Conservation (phyloP, 92 coral and sea anemone species). For the Palythoa caribaeorum region DNA sequence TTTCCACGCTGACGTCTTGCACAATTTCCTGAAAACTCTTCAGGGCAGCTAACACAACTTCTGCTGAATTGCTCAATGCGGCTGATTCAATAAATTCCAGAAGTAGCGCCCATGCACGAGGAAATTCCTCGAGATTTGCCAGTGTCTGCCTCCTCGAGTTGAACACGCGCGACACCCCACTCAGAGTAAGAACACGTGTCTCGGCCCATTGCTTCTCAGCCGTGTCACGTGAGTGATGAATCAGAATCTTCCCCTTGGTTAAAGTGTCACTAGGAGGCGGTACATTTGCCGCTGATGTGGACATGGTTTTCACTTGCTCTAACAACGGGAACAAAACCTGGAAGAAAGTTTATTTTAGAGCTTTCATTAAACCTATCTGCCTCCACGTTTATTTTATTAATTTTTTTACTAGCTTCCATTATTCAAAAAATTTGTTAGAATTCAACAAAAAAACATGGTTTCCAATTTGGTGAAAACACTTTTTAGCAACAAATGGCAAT, state of each 20-base stretch:
- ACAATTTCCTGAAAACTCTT: slow-evolving; percentile 99
- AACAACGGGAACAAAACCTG: slow-evolving; percentile 95
- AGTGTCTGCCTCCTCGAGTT: slow-evolving; percentile 97
- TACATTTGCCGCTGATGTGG: slow-evolving; percentile 96
- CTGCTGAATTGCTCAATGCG: slow-evolving; percentile 96
- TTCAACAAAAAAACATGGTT: too few species aligned
- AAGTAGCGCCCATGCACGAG: slow-evolving; percentile 98
- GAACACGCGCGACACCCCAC: slow-evolving; percentile 99
- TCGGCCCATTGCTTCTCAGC: slow-evolving; percentile 99
- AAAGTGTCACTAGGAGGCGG: slow-evolving; percentile 96
- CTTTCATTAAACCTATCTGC: too few species aligned
- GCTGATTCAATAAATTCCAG: slow-evolving; percentile 97
- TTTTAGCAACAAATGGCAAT: too few species aligned
- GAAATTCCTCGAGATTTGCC: slow-evolving; percentile 96
- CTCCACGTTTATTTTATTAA: too few species aligned
- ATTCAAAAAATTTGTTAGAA: too few species aligned
- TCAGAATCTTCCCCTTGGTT: slow-evolving; percentile 90
- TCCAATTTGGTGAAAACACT: too few species aligned
- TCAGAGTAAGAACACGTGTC: slow-evolving; percentile 94
- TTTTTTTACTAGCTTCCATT: too few species aligned
- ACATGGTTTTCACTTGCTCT: slow-evolving; percentile 98
- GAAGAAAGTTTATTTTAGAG: not conserved
- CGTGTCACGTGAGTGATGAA: slow-evolving; percentile 99
- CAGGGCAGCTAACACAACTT: slow-evolving; percentile 95
- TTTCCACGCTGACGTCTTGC: slow-evolving; percentile 75